These are phyloP conservation scores for Tokudaia tokunoshimensis DNA, from an alignment of 2,797 vertebrate genomes.

Conservation along the genomic window DNA sequence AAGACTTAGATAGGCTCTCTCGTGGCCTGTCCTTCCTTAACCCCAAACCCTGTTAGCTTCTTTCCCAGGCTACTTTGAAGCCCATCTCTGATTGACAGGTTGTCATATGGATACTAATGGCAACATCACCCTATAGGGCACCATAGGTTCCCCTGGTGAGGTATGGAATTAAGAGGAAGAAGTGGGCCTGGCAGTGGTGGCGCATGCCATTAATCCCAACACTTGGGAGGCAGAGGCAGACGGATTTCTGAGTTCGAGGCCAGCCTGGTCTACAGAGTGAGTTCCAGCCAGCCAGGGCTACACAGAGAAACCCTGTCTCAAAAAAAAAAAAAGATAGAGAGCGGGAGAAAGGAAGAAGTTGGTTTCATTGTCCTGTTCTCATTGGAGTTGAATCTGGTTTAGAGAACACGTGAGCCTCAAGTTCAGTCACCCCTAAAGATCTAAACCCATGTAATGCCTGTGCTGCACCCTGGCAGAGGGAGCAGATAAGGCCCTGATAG, in stretches of 20 bases:
- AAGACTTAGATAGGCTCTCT: neutral
- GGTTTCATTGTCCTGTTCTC: neutral
- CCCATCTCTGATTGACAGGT: neutral
- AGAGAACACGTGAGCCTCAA: neutral
- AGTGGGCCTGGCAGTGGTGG: neutral
- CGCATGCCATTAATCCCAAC: too few relatives aligned
- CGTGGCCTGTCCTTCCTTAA: neutral
- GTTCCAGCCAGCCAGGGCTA: too few relatives aligned
- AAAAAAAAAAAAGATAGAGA: too few relatives aligned
- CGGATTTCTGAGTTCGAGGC: too few relatives aligned
- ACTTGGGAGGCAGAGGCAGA: too few relatives aligned
- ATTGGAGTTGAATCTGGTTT: neutral
- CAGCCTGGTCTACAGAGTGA: too few relatives aligned
- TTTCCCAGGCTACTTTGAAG: neutral
- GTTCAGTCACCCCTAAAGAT: neutral
- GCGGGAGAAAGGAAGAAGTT: neutral
- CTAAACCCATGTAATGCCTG: neutral
- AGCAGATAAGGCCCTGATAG: neutral
- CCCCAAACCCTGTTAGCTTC: neutral
- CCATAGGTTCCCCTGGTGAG: neutral
- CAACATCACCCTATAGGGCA: neutral
- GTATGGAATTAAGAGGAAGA: neutral
- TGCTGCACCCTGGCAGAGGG: neutral
- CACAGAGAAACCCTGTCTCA: too few relatives aligned
- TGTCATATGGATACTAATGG: neutral